Base-by-base conservation (phyloP, 2,113 vertebrate species). In the Poeciliopsis prolifica region DNA sequence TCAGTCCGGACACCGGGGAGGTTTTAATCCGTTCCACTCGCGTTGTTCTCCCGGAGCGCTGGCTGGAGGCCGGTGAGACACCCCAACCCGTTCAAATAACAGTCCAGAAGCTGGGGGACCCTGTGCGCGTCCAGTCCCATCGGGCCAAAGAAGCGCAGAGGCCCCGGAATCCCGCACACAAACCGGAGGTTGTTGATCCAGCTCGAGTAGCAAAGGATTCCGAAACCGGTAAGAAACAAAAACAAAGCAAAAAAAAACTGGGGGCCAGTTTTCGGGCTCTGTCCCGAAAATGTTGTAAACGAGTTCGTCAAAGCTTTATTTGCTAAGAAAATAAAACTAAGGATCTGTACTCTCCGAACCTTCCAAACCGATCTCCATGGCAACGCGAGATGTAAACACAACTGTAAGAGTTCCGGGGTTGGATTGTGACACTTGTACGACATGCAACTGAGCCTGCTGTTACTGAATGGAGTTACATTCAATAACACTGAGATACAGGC, bases 11-110 rank as follows among this genome's bases (percentile, higher is more conserved):
- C 54, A 67, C 81, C n/a, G 82, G 78, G 26, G 70, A 76, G 19
- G 66, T 85, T 29, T 71, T 89, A n/a, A 81, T 72, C 10, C 78
- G 75, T n/a, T 76, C 85, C 68, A 75, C 85, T 3, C 26, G 72
- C 26, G 26, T 37, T 28, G 30, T 11, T 1, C 66, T 22, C 4
- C 5, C 64, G 6, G 66, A 69, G 8, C 42, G 14, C 9, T 33
- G 61, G 42, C 63, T 1, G 2, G 61, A 1, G 48, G 1, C 22
- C 0, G 54, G 28, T 40, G 33, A 70, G 0, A 63, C 29, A 68
- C n/a, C 68, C 0, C 67, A 69, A 4, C 3, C 76, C 0, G 65
- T 83, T 29, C 75, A 70, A 22, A 83, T 85, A 1, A 83, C 58
- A 0, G 75, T 88, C 6, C 73, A 79, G 29, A 84, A 63, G 13